Base-by-base conservation (phyloP, 2,888 invertebrate genomes). In the Drosophila merina region DNA sequence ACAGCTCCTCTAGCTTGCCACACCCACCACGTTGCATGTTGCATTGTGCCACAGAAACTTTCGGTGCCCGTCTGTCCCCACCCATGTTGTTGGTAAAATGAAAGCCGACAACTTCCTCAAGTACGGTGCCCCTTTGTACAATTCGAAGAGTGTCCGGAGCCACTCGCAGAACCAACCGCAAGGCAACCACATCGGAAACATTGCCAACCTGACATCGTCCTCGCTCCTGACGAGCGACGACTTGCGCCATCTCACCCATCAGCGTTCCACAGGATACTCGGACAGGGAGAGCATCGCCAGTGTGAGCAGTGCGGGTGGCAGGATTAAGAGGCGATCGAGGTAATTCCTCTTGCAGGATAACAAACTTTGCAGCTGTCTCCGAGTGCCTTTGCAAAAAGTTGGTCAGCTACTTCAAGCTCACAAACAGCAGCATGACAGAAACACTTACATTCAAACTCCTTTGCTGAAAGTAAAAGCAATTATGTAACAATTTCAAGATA, bases 281-380 rank as follows among this genome's bases (percentile, higher is more conserved):
- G 91, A 91, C 74, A 84, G 86, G 68, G 91, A 91, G 14, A 91
- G 91, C 79, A 63, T 90, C 57, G 78, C 84, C 73, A 90, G 88
- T 68, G 71, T 71, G 28, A 86, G 88, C 70, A 90, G 88, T 76
- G 74, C 81, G 10, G 75, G 71, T n/a, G 81, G 85, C 10, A 77
- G 90, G 48, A 87, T 89, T 51, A 91, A 88, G 71, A 76, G 91
- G 30, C 75, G 84, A 60, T 81, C 87, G 38, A 86, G 86, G 86
- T 84, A 76, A 42, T 63, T 28, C 3, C 25, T 40, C 8, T 28
- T 1, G n/a, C 9, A 26, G 14, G 4, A 20, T 5, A 44, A 5
- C 2, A 14, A 58, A 48, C 58, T 60, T 57, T 57, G 14, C 14
- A 48, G 25, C 25, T 60, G 38, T 20, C 25, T n/a, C 12, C 2